These are phyloP conservation scores for Rhagium mordax DNA, from an alignment of 2,888 invertebrate species.

Conservation along the genomic window DNA sequence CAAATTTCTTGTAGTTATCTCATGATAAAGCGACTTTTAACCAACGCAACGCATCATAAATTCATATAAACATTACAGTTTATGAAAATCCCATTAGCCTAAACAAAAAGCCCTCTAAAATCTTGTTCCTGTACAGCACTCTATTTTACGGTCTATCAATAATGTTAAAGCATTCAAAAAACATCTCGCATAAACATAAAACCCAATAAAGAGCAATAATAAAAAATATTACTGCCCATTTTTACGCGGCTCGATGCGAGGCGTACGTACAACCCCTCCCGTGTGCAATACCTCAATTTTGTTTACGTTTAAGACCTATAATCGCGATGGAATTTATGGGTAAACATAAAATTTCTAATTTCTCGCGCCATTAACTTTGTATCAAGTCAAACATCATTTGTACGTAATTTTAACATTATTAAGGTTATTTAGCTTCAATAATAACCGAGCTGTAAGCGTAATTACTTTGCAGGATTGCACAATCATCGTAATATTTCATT, in stretches of 20 bases:
- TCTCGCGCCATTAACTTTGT: conserved; percentile 60
- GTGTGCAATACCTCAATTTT: conserved; percentile 24
- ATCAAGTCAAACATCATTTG: conserved; percentile 62
- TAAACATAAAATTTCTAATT: conserved; percentile 63
- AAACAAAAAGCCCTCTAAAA: conserved; percentile 22
- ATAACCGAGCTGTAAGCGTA: conserved; percentile 54
- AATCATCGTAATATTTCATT: conserved; percentile 59
- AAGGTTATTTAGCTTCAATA: conserved; percentile 59
- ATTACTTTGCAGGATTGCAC: conserved; percentile 60
- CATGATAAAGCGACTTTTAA: too few species aligned
- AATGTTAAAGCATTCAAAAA: conserved; percentile 42
- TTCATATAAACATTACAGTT: conserved; percentile 12
- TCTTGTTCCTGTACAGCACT: conserved; percentile 18
- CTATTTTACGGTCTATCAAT: conserved; percentile 44
- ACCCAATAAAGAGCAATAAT: conserved; percentile 27
- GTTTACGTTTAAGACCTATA: conserved; percentile 19
- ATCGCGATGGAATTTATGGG: conserved; percentile 49
- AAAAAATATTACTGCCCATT: conserved; percentile 20
- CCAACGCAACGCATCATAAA: too few species aligned
- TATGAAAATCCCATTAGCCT: conserved; percentile 28
- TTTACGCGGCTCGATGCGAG: background rate
- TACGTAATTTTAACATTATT: conserved; percentile 60
- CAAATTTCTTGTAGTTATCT: too few species aligned
- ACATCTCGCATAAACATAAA: conserved; percentile 29
- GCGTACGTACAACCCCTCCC: conserved; percentile 2